Evolutionary conservation across 2,797 vertebrate genomes (phyloP).

Genomic region (Tarsius wallacei): DNA sequence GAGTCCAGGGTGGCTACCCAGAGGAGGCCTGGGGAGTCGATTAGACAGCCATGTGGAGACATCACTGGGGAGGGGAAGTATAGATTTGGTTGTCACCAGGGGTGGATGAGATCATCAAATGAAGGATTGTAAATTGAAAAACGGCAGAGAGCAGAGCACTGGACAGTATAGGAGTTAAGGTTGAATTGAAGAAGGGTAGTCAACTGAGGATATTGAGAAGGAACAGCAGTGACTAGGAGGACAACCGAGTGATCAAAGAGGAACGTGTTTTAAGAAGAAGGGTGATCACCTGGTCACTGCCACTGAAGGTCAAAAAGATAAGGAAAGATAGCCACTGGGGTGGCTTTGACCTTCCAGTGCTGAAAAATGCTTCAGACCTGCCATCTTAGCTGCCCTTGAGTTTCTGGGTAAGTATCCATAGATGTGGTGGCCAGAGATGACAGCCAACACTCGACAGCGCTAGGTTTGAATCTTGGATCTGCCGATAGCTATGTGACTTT

Average conservation of each 20-base stretch:
- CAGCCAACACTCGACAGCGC: background rate
- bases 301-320: background rate
- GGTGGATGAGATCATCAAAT: background rate
- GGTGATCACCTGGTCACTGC: background rate
- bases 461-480: background rate
- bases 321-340: background rate
- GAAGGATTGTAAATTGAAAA: background rate
- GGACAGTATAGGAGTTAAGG: background rate
- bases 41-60: background rate
- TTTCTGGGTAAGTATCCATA: background rate
- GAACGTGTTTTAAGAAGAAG: background rate
- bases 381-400: background rate
- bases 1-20: too few relatives aligned
- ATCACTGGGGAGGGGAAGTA: background rate
- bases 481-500: background rate
- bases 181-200: too few relatives aligned
- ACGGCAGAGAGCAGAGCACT: background rate
- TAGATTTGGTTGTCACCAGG: background rate
- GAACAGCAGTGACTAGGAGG: background rate
- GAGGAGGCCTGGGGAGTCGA: background rate
- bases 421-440: background rate
- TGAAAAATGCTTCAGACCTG: background rate
- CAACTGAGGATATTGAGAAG: background rate
- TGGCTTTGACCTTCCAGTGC: background rate
- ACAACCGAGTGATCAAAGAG: background rate